Evolutionary conservation across 2,797 vertebrate species (phyloP).

Genomic region (Melanogrammus aeglefinus): DNA sequence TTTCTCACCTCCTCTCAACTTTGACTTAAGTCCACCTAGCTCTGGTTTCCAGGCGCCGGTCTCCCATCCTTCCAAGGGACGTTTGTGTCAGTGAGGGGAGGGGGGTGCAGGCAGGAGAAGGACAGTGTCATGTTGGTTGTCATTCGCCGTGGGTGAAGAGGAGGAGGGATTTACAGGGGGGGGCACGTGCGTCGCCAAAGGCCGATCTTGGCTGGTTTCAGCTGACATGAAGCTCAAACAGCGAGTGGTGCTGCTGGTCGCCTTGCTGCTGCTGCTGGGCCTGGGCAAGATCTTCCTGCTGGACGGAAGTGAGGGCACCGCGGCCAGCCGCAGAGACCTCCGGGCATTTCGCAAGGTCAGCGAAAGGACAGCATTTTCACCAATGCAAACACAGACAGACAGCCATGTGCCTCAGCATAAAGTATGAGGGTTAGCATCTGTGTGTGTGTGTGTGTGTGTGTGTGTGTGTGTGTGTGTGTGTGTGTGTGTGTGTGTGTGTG

Average conservation of each 20-base stretch:
- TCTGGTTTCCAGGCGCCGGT: neutral
- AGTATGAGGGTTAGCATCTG: no score
- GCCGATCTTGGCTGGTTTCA: constrained; percentile 27
- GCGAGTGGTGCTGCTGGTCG: constrained; percentile 90
- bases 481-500: neutral
- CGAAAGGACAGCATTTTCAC: no score
- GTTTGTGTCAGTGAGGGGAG: neutral
- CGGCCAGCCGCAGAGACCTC: constrained; percentile 89
- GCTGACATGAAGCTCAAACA: constrained; percentile 97
- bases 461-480: neutral
- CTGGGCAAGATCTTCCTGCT: constrained; percentile 97
- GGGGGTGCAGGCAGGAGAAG: neutral
- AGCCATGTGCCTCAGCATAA: no score
- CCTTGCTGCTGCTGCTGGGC: constrained; percentile 93
- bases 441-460: neutral
- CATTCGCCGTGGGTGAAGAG: constrained; percentile 70
- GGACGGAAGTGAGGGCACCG: constrained; percentile 92
- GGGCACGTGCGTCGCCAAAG: constrained; percentile 29
- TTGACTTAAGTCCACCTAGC: neutral
- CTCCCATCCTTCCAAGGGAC: neutral
- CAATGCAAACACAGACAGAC: no score
- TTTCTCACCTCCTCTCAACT: neutral
- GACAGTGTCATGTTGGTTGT: constrained; percentile 16
- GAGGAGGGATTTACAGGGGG: constrained; percentile 21
- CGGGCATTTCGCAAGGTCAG: constrained; percentile 83